phyloP scores from a whole-genome alignment of 2,888 invertebrate genomes.

The Hyalella azteca region DNA sequence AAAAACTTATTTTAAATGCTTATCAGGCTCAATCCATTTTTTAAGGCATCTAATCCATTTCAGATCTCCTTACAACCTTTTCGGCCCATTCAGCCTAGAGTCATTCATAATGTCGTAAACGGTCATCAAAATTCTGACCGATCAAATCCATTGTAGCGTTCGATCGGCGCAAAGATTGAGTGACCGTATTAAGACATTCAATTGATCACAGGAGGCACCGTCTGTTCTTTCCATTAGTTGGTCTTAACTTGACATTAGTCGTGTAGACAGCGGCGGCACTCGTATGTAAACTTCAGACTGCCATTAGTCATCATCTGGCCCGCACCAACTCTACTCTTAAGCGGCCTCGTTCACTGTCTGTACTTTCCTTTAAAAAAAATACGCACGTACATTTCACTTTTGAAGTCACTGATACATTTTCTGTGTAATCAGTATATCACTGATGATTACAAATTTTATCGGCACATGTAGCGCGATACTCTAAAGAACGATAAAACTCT shows the following conservation, averaged over 20 bases:
- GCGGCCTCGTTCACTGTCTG: no score
- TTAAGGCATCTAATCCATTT: neutral
- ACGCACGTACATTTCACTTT: no score
- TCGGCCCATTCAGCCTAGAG: no score
- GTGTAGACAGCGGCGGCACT: neutral
- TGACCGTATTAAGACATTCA: slow-evolving; percentile 15
- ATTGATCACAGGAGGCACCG: slow-evolving; percentile 28
- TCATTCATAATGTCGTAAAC: neutral
- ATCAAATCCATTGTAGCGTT: neutral
- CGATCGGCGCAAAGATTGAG: slow-evolving; percentile 19
- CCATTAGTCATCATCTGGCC: neutral
- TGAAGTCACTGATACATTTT: no score
- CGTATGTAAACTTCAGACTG: slow-evolving; percentile 10
- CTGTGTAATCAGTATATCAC: no score
- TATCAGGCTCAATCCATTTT: neutral
- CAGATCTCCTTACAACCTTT: neutral
- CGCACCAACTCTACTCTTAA: no score
- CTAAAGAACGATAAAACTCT: no score
- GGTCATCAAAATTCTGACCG: slow-evolving; percentile 22
- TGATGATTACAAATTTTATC: no score
- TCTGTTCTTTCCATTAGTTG: slow-evolving; percentile 30
- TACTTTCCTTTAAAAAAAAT: no score
- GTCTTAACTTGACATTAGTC: slow-evolving; percentile 20
- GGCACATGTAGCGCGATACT: no score
- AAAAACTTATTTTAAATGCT: no score